Evolutionary conservation across 1,140 invertebrate species (phyloP), one percentile per base, ranked within the genome.

Genomic region (Euura saliciscinereae): DNA sequence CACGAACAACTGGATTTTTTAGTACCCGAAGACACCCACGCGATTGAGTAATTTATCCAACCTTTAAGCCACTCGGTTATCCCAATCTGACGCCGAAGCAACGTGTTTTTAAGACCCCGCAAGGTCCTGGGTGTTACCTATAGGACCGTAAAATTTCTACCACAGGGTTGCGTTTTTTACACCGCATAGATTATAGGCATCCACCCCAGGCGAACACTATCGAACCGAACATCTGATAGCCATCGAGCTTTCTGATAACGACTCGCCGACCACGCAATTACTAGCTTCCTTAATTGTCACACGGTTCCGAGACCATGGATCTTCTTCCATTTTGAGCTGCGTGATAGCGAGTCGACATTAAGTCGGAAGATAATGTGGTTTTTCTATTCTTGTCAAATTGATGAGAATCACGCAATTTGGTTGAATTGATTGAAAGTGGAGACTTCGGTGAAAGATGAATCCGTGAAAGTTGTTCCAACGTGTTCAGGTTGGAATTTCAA

Each of bases 11-110:
- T 59, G 51, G 51, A 59, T 59, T 59, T 59, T 59, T 59, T 59
- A 59, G 51, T 59, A 28, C 51, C 51, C 51, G 51, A n/a, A 59
- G 51, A 59, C 51, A 59, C 51, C 51, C 51, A 59, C 51, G 51
- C 51, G 51, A 59, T 59, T 59, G 51, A 59, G 51, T 59, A 59
- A 59, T 59, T 59, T 59, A 59, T 59, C 51, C 51, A 59, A 59
- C 51, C 51, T 59, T 59, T 8, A 59, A 59, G 51, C 51, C 51
- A 59, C 51, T 59, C 51, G 51, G 51, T 59, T 51, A 8, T n/a
- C 51, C 51, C 51, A 6, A 59, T 59, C 13, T n/a, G 13, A 8
- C 51, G 6, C 5, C 51, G 6, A 6, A n/a, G 10, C 51, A 59
- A n/a, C 51, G 8, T 59, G 51, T 28, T 28, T 28, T 28, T 28